Conservation (phyloP, 2,797 vertebrate species). For the Gymnoscopelus microlampas region DNA sequence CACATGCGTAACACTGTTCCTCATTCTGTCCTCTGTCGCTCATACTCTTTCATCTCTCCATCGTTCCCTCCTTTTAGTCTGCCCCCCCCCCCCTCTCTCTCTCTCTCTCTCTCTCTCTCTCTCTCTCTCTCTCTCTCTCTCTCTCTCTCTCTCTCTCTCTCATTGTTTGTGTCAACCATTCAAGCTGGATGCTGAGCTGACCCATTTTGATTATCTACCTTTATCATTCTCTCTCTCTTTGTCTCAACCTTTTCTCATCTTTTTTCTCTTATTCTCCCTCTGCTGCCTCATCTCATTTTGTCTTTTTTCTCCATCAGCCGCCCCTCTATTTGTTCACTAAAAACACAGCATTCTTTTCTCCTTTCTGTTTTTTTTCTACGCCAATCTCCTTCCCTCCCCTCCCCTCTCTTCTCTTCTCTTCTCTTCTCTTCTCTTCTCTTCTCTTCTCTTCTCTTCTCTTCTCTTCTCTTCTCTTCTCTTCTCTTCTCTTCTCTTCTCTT, state of each 20-base stretch:
- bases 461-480: background rate
- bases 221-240: background rate
- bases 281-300: background rate
- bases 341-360: no score
- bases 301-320: background rate
- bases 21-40: conserved; percentile 17
- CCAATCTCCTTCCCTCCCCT: background rate
- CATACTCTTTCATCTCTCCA: conserved; percentile 32
- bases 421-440: background rate
- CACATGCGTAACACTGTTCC: background rate
- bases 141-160: background rate
- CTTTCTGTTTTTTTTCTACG: background rate
- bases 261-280: conserved; percentile 20
- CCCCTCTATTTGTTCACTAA: background rate
- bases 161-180: background rate
- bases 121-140: conserved; percentile 22
- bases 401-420: background rate
- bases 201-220: conserved; percentile 2
- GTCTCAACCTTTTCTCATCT: conserved; percentile 2
- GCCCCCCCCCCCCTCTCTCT: conserved; percentile 38
- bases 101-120: conserved; percentile 43
- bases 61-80: conserved; percentile 42
- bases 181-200: conserved; percentile 4
- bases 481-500: background rate
- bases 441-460: background rate